Evolutionary conservation across 2,888 invertebrate genomes (phyloP).

Genomic region (Caenorhabditis drosophilae): DNA sequence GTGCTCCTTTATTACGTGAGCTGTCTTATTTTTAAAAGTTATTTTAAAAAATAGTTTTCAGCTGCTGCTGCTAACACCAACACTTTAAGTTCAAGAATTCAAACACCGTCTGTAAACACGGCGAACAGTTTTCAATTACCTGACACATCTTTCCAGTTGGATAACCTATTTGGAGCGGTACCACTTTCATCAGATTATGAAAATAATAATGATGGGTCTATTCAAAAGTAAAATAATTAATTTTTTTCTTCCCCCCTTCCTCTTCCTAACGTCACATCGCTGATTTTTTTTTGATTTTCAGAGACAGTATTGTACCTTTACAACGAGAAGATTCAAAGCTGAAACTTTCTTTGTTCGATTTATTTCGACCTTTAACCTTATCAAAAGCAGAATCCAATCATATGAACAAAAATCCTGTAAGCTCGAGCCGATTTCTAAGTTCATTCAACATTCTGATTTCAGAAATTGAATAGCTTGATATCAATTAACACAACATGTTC

Average conservation of each 20-base stretch:
- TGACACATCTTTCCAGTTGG: slow-evolving; percentile 21
- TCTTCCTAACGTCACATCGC: no score
- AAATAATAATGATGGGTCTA: background rate
- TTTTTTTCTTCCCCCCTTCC: no score
- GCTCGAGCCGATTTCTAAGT: background rate
- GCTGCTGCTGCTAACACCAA: no score
- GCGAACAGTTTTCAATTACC: slow-evolving; percentile 13
- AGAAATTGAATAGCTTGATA: slow-evolving; percentile 9
- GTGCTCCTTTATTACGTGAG: no score
- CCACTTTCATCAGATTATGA: slow-evolving; percentile 16
- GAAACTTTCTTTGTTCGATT: slow-evolving; percentile 33
- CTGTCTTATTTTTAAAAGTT: no score
- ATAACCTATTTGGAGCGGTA: background rate
- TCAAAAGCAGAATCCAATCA: background rate
- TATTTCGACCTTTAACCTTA: slow-evolving; percentile 29
- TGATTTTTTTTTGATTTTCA: no score
- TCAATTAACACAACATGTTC: slow-evolving; percentile 30
- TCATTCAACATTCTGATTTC: background rate
- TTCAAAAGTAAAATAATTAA: no score
- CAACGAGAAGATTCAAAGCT: slow-evolving; percentile 26
- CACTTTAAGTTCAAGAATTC: background rate
- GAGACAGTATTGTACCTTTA: slow-evolving; percentile 22
- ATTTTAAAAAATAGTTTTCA: no score
- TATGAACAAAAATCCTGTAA: background rate
- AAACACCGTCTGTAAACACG: no score